phyloP scores from a whole-genome alignment of 2,888 invertebrate species.

The Euplexia lucipara region DNA sequence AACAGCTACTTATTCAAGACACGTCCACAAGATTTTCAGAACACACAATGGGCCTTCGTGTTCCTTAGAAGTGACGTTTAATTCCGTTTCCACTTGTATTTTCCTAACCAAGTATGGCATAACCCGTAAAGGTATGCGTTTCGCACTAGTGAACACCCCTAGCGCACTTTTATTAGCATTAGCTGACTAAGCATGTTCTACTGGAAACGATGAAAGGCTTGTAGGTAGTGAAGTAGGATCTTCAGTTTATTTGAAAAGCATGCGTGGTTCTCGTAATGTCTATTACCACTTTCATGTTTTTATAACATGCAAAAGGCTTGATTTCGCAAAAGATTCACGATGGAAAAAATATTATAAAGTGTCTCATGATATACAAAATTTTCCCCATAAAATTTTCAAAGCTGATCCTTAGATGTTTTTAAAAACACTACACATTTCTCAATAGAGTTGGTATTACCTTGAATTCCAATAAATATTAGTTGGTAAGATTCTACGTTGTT shows the following conservation, averaged over 20 bases:
- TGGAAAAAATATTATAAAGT: conserved; percentile 15
- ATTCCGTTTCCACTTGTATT: conserved; percentile 58
- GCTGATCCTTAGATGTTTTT: neutral
- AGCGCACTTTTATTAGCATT: conserved; percentile 81
- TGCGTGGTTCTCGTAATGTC: neutral
- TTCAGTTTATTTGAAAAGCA: conserved; percentile 13
- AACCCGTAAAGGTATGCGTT: conserved; percentile 66
- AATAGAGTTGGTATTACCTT: conserved; percentile 29
- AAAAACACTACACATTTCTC: conserved; percentile 5
- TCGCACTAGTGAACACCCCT: conserved; percentile 77
- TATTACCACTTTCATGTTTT: neutral
- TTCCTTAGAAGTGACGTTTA: conserved; percentile 58
- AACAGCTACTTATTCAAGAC: conserved; percentile 26
- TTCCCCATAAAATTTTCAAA: neutral
- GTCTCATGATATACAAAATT: conserved; percentile 14
- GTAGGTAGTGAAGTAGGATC: conserved; percentile 6
- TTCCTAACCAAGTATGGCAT: conserved; percentile 59
- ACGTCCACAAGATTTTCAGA: conserved; percentile 35
- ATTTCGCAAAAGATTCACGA: neutral
- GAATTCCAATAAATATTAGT: conserved; percentile 21
- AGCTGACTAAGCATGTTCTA: conserved; percentile 82
- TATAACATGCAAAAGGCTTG: neutral
- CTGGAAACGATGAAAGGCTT: conserved; percentile 47
- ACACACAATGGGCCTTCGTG: conserved; percentile 26
- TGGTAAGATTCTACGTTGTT: conserved; percentile 23